phyloP scores from a whole-genome alignment of 2,888 invertebrate species.

The Nephrotoma appendiculata region DNA sequence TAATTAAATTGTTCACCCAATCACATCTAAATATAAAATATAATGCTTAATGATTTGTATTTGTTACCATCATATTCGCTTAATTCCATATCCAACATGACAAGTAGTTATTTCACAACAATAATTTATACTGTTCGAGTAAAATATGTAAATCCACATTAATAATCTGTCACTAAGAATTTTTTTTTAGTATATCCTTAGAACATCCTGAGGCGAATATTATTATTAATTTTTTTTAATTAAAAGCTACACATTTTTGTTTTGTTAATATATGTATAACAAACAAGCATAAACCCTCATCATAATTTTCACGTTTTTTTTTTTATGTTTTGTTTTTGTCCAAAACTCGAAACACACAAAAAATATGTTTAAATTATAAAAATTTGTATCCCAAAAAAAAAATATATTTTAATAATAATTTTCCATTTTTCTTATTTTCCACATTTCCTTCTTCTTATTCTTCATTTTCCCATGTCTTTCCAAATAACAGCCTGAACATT shows the following conservation, averaged over 20 bases:
- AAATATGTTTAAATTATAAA: background rate
- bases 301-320: background rate
- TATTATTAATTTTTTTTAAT: background rate
- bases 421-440: background rate
- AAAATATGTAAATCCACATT: background rate
- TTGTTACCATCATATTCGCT: too few species aligned
- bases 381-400: background rate
- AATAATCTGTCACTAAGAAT: background rate
- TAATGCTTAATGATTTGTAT: too few species aligned
- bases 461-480: background rate
- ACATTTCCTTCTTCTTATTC: background rate
- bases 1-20: too few species aligned
- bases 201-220: background rate
- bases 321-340: background rate
- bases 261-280: background rate
- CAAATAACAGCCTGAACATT: background rate
- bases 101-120: background rate
- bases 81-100: too few species aligned
- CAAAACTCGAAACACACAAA: background rate
- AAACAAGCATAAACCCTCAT: background rate
- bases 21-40: too few species aligned
- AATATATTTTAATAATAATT: background rate
- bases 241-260: background rate
- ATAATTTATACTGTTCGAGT: background rate
- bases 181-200: background rate